Evolutionary conservation across 2,888 invertebrate genomes (phyloP).

Genomic region (Lamproptera curius): DNA sequence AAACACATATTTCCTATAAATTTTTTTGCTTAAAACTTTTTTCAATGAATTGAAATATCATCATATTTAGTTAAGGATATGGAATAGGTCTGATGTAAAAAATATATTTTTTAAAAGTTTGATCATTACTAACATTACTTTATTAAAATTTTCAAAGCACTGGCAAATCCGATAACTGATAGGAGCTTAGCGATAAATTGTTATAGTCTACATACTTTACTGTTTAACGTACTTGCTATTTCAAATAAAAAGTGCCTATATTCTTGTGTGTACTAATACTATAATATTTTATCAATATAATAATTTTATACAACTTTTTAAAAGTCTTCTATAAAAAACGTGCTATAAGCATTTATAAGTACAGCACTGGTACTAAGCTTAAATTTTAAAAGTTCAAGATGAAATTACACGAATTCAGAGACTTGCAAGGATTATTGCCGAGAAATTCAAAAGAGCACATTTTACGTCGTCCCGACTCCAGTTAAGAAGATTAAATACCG

Average conservation of each 20-base stretch:
- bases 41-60: too few relatives aligned
- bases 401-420: too few relatives aligned
- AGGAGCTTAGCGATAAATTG: neutral
- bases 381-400: too few relatives aligned
- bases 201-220: neutral
- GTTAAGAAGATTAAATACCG: slow-evolving; percentile 17
- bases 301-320: neutral
- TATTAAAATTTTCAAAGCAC: too few relatives aligned
- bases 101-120: too few relatives aligned
- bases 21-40: too few relatives aligned
- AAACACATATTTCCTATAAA: too few relatives aligned
- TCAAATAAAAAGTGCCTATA: neutral
- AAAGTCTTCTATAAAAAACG: neutral
- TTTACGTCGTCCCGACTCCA: neutral
- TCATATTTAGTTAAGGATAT: too few relatives aligned
- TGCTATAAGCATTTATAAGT: neutral
- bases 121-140: too few relatives aligned
- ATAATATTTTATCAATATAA: neutral
- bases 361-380: neutral
- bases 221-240: neutral
- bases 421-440: neutral
- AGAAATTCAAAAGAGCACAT: neutral
- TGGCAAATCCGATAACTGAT: neutral
- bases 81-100: too few relatives aligned
- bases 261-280: neutral